Percentiles rank a stretch among this genome's conserved stretches.
Evolutionary conservation across 64 coral and sea anemone species (phyloP).

Genomic region (Anthopleura sola): DNA sequence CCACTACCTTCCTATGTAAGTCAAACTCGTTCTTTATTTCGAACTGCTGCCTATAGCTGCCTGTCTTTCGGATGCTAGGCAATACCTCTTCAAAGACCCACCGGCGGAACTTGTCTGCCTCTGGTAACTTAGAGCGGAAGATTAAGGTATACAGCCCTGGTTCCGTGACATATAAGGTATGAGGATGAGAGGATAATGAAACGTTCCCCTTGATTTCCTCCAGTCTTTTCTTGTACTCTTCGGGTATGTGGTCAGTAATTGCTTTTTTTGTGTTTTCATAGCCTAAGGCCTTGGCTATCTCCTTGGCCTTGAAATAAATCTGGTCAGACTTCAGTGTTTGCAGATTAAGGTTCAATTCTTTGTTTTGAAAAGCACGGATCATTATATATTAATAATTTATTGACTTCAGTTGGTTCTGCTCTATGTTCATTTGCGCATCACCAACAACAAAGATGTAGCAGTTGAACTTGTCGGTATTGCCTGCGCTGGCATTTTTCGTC

Average conservation of each 20-base stretch:
- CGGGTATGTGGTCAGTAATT: not conserved
- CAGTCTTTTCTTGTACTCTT: not conserved
- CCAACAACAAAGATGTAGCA: slow-evolving; percentile 21
- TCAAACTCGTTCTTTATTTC: not conserved
- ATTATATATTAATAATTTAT: not conserved
- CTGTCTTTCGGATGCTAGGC: not conserved
- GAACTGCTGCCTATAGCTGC: not conserved
- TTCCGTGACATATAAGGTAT: not conserved
- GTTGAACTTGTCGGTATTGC: not conserved
- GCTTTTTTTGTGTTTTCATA: not conserved
- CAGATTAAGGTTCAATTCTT: not conserved
- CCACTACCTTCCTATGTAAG: slow-evolving; percentile 19
- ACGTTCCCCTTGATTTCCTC: not conserved
- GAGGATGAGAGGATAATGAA: not conserved
- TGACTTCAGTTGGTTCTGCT: not conserved
- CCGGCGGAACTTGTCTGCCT: not conserved
- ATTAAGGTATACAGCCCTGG: not conserved
- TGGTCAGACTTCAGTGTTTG: not conserved
- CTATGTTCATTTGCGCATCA: not conserved
- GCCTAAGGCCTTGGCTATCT: not conserved
- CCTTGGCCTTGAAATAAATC: not conserved
- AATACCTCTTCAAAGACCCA: not conserved
- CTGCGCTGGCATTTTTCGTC: not conserved
- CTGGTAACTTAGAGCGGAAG: not conserved
- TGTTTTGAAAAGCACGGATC: not conserved